Evolutionary conservation across 2,113 vertebrate species (phyloP), one percentile per base, ranked within the genome.

Genomic region (Corythoichthys intestinalis): DNA sequence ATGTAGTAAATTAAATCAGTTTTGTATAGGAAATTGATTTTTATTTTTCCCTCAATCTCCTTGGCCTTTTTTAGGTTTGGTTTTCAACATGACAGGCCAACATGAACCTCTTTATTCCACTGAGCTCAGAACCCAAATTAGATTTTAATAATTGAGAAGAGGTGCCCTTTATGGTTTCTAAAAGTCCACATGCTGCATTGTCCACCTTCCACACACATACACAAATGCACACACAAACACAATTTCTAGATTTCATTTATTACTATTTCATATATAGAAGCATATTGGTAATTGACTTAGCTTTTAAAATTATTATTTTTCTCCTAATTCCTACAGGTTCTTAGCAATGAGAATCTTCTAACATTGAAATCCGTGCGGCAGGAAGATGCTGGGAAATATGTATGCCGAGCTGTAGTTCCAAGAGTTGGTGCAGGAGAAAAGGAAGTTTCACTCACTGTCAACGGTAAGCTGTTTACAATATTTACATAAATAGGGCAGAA

Each of bases 361-460:
- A 94, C 93, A 0, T 90, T 99, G 70, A 97, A 95, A 85, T 92
- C 94, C 0, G 97, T 99, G 38, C 93, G 94, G 17, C 97, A 99
- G 78, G 97, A 98, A 71, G 97, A 99, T 1, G 97, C 97, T 0
- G 97, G 97, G 80, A 98, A 98, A 83, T 99, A 99, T 0, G 95
- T 98, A 46, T 99, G 97, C 76, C 87, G 97, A 1, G 97, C 97
- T 0, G 97, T 98, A 69, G 97, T 99, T 15, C 96, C 96, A 0
- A 93, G 96, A 1, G 97, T 99, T 0, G 97, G 96, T 2, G 95
- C 94, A 0, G 95, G 95, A 0, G 96, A 99, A 73, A 92, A 97
- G 82, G 97, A 98, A 75, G 94, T 99, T 78, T 93, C 94, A 0
- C 93, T 99, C 66, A 99, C 96, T 0, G 97, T 99, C 83, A 99